Evolutionary conservation across 64 coral and sea anemone species (phyloP), one percentile per base, ranked within the genome.

Genomic region (Pocillopora verrucosa): DNA sequence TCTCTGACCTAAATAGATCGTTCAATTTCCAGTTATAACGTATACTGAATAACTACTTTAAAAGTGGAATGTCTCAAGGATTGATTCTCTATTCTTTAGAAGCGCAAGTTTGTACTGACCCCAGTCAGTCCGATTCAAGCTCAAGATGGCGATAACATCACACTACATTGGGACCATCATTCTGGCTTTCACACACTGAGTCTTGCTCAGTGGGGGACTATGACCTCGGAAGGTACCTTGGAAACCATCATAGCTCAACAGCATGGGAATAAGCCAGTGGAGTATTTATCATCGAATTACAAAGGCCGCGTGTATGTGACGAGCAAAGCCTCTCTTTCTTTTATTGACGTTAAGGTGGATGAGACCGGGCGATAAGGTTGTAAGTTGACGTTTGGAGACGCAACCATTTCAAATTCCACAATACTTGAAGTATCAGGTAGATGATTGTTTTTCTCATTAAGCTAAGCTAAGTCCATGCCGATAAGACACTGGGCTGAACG

Each of bases 71-170:
- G 14, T 12, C 15, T 12, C 4, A 16, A 0, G 12, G 12, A 26
- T 34, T 34, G 35, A 60, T 63, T 14, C 34, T 77, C 11, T 26
- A 11, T 30, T 38, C 59, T 79, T 4, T 34, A 85, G 82, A 85
- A 13, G 82, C 82, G 56, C 63, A 85, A 56, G 82, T 85, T 17
- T 72, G 82, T 85, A 19, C 26, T 85, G 64, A 85, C 82, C 25
- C 82, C 82, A 26, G 82, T 24, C 4, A 65, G 72, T 65, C 82
- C 82, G 14, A 7, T 85, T 5, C 30, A 26, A 72, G 82, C 38
- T 20, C 82, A 72, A 25, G 11, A 85, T 24, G 82, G 82, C 25
- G 36, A 20, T 13, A 85, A 85, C 72, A 41, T 72, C 13, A 85
- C 82, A 37, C 61, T 85, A 51, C 41, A 73, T 13, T 85, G 82